Base-by-base conservation (phyloP, 2,113 vertebrate genomes). In the Calonectris borealis region DNA sequence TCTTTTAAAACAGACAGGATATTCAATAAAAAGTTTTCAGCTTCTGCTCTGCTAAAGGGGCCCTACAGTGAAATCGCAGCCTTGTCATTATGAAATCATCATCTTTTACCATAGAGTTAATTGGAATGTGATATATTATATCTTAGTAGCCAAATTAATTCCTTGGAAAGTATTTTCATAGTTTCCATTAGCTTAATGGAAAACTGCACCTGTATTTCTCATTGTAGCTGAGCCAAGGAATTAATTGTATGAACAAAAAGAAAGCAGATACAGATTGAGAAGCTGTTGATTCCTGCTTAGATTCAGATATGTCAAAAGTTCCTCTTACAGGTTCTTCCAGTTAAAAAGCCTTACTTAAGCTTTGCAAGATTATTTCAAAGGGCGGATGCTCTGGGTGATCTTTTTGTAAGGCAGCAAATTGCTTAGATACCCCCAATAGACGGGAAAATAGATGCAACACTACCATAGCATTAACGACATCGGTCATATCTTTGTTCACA, bases 131-230 rank as follows among this genome's bases (percentile, higher is more conserved):
- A 97, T 95, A 83, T 93, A 97, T 88, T 95, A 54, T 73, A 87
- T 94, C 62, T 62, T 90, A 76, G 88, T 72, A 86, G 95, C 94
- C 87, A 97, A 61, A 97, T 91, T 89, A 89, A 96, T 96, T 96
- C 94, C 91, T 96, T 95, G 89, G 95, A 96, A 97, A 93, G 93
- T 95, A 94, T 94, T 94, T 96, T 94, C 46, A 55, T 88, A 66
- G 81, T 93, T 93, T 97, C 91, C 96, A 97, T 97, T 97, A 96
- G 93, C 94, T 95, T 97, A 94, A 97, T 96, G 93, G 94, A 96
- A 70, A 83, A 76, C 51, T 94, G 75, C 71, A 96, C 91, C 93
- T 97, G 66, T 95, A 85, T 94, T 85, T 90, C 68, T 91, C 42
- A 69, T 70, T 86, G 86, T 62, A 90, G 87, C 78, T 48, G 58